These are phyloP conservation scores for Zhengitettix transpicula DNA, from an alignment of 2,888 invertebrate species.

Conservation along the genomic window DNA sequence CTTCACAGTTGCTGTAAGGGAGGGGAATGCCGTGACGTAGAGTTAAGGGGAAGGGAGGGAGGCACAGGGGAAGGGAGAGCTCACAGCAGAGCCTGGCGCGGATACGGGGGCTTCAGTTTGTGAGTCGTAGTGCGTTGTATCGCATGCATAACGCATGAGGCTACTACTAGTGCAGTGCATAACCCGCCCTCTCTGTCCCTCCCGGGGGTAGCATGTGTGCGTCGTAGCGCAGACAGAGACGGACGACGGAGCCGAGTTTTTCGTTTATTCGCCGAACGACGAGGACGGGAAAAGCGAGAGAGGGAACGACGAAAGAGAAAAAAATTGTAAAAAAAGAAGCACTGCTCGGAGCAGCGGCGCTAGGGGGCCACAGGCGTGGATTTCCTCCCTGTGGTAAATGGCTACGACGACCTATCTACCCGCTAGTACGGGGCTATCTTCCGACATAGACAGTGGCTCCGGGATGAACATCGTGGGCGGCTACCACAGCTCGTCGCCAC, in stretches of 20 bases:
- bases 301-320: background rate
- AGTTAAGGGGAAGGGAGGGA: constrained; percentile 15
- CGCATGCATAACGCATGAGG: constrained; percentile 46
- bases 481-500: constrained; percentile 71
- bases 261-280: background rate
- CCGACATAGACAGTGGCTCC: constrained; percentile 50
- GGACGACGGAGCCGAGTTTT: constrained; percentile 4
- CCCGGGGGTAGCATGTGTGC: constrained; percentile 1
- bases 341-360: background rate
- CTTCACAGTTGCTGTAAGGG: constrained; percentile 25
- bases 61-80: constrained; percentile 15
- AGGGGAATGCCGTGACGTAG: constrained; percentile 15
- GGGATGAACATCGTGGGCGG: constrained; percentile 38
- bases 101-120: constrained; percentile 7
- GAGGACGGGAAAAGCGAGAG: background rate
- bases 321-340: background rate
- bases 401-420: constrained; percentile 90
- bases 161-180: constrained; percentile 3
- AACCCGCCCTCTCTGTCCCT: constrained; percentile 6
- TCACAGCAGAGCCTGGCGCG: constrained; percentile 13
- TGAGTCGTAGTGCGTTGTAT: constrained; percentile 20
- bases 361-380: background rate
- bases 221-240: constrained; percentile 11
- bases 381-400: constrained; percentile 31
- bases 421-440: constrained; percentile 56